These are phyloP conservation scores for Timandra comae DNA, from an alignment of 2,888 invertebrate genomes.

Conservation along the genomic window DNA sequence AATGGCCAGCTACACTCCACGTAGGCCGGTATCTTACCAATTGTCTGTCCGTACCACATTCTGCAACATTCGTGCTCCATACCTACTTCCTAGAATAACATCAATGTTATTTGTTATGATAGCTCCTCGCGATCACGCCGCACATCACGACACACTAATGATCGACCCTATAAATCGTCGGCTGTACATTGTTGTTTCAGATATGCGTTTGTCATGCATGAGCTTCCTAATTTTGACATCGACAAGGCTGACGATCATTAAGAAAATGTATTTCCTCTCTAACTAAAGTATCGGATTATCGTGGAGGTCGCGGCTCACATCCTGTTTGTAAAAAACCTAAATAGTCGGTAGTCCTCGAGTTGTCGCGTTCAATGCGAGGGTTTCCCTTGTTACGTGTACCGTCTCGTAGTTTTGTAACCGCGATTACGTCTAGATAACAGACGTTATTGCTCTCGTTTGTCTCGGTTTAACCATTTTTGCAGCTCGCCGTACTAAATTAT, in stretches of 20 bases:
- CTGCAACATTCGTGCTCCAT: constrained; percentile 21
- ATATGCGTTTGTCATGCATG: constrained; percentile 32
- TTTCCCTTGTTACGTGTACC: constrained; percentile 43
- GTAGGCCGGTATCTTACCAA: constrained; percentile 14
- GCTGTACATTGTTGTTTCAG: constrained; percentile 27
- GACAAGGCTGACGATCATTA: constrained; percentile 41
- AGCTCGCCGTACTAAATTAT: constrained; percentile 10
- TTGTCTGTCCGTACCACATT: constrained; percentile 17
- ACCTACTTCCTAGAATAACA: constrained; percentile 21
- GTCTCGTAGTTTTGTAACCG: constrained; percentile 8
- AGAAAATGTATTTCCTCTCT: constrained; percentile 52
- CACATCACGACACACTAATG: constrained; percentile 31
- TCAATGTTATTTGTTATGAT: constrained; percentile 16
- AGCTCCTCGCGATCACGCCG: constrained; percentile 11
- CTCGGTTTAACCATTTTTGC: constrained; percentile 5
- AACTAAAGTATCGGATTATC: constrained; percentile 48
- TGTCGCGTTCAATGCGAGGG: constrained; percentile 35
- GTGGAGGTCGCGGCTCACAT: constrained; percentile 49
- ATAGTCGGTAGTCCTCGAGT: constrained; percentile 44
- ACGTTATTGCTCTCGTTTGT: constrained; percentile 8
- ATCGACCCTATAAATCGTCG: constrained; percentile 18
- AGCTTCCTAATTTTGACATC: constrained; percentile 35
- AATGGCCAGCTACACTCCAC: constrained; percentile 8
- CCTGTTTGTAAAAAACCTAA: constrained; percentile 38
- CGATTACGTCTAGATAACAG: constrained; percentile 9